Evolutionary conservation across 2,113 vertebrate species (phyloP), one percentile per base, ranked within the genome.

Genomic region (Rhea americana): DNA sequence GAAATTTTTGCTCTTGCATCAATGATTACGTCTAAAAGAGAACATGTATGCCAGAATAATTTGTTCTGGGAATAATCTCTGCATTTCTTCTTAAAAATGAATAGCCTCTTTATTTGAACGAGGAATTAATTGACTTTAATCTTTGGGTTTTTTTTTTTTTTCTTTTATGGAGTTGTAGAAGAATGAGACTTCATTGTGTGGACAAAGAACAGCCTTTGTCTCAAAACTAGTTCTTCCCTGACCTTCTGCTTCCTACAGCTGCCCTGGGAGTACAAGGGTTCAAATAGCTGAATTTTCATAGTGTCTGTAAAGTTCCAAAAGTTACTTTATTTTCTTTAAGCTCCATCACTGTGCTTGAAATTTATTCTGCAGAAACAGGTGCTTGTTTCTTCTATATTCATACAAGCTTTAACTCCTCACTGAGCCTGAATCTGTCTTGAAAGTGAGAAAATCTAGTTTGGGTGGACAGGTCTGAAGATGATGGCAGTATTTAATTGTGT

Each of bases 41-140:
- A 47, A 32, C 35, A 5, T 43, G 28, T 41, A 7, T n/a, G 83
- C 82, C 58, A 61, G 82, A 95, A 81, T 70, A 66, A 76, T 83
- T 94, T 90, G 87, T 90, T 91, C 85, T 91, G 91, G 93, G 91
- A 88, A 89, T 88, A 61, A 86, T 90, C 70, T 81, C 82, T 72
- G 28, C 47, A 50, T 73, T 90, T 88, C 68, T 87, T 67, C 66
- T 84, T 68, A 37, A 88, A 96, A 93, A 93, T 91, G 91, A 96
- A 94, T 84, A 56, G 61, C 4, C 13, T 90, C 75, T 93, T 94
- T 91, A 90, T 96, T 37, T 1, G 3, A 71, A 51, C 24, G 66
- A 76, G 76, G 80, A 88, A 70, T 93, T 90, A 66, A 75, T 62
- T 76, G 26, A 76, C 37, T 91, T 90, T 39, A 75, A 58, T 89